Conservation (phyloP, 1,140 invertebrate genomes). For the Homarus americanus region DNA sequence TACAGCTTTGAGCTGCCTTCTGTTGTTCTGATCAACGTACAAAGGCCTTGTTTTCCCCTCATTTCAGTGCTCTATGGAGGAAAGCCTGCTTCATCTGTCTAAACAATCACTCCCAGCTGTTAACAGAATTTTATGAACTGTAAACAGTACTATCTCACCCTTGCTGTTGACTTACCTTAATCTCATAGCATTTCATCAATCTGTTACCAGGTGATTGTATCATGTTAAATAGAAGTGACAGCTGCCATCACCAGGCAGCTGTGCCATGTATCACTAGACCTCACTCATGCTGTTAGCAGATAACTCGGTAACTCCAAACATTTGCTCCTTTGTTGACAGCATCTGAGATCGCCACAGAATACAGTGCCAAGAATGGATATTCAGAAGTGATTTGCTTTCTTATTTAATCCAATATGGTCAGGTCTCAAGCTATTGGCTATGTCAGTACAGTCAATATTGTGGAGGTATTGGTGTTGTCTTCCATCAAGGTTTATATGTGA, state of each 20-base stretch:
- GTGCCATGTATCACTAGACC: conserved; percentile 48
- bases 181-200: conserved; percentile 26
- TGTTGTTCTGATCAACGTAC: conserved; percentile 53
- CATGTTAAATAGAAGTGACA: conserved; percentile 43
- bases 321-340: conserved; percentile 43
- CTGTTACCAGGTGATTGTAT: conserved; percentile 44
- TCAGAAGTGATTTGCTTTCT: background rate
- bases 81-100: conserved; percentile 46
- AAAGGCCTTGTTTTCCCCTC: conserved; percentile 55
- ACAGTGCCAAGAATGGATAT: conserved; percentile 26
- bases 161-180: conserved; percentile 38
- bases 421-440: background rate
- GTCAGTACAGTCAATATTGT: conserved; percentile 17
- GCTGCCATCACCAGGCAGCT: conserved; percentile 34
- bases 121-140: conserved; percentile 36
- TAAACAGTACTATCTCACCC: conserved; percentile 48
- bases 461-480: conserved; percentile 33
- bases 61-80: conserved; percentile 46
- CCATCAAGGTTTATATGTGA: conserved; percentile 58
- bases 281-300: conserved; percentile 49
- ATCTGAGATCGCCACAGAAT: conserved; percentile 36
- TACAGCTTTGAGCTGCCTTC: conserved; percentile 44
- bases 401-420: background rate
- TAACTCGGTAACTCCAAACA: conserved; percentile 41
- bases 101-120: conserved; percentile 41